Evolutionary conservation across 2,113 vertebrate species (phyloP), one percentile per base, ranked within the genome.

Genomic region (Drymodes brunneopygia): DNA sequence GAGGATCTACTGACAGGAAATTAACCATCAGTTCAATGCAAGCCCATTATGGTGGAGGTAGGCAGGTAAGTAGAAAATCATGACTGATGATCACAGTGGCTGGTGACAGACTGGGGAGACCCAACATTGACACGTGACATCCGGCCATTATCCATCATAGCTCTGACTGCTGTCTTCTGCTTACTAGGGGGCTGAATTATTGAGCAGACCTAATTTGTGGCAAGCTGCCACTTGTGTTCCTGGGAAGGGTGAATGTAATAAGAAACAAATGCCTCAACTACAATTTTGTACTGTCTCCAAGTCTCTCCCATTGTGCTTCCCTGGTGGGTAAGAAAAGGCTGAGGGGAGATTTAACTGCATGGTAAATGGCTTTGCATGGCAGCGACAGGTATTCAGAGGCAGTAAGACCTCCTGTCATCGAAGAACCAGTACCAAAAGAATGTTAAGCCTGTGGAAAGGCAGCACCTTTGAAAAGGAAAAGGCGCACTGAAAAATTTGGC

Each of bases 141-240:
- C 29, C 29, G 2, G 33, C 47, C 0, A 0, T 81, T 78, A 91
- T 88, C 72, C 40, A 56, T 88, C 90, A 93, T 0, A 1, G 42
- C 42, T 83, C 60, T 1, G 7, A n/a, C 77, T 66, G 28, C 44
- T 84, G 31, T 65, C 83, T 92, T 83, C 65, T 84, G 51, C 70
- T 90, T 81, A 60, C 1, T 8, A 6, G 7, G 31, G 36, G 48
- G 9, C 65, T 88, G 86, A 92, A 86, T 92, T 91, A 92, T 81
- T 86, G 65, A 91, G 91, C 69, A 91, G 65, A 79, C 31, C 88
- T 95, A 84, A 88, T 78, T 71, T 15, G 2, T 95, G 92, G 91
- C 91, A 81, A 81, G 51, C 69, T 95, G 91, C 86, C 96, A 95
- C 69, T 91, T 57, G 38, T n/a, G n/a, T n/a, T n/a, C n/a, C n/a